A percentile compares a stretch with the other conserved stretches of the same genome.
Conservation (phyloP, 2,888 invertebrate species). For the Theodoxus fluviatilis region DNA sequence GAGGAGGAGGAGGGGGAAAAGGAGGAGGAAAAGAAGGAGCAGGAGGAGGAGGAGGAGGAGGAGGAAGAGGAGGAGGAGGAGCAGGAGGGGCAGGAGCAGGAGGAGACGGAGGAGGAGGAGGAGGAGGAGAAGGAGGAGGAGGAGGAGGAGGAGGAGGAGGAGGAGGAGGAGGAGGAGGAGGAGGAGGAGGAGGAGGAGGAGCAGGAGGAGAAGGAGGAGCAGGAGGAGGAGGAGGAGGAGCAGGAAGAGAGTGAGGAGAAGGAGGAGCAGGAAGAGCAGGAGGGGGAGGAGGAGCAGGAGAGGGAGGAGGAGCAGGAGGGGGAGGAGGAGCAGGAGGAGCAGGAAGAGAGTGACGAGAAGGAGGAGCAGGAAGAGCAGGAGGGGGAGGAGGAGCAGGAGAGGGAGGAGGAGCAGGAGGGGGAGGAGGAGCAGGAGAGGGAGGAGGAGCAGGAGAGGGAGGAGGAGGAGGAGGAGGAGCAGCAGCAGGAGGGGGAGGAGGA, state of each 20-base stretch:
- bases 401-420: neutral
- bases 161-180: constrained; percentile 22
- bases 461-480: neutral
- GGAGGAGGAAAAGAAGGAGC: too few species aligned
- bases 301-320: neutral
- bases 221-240: neutral
- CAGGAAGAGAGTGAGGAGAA: neutral
- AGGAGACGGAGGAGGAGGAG: neutral
- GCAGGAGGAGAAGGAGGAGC: neutral
- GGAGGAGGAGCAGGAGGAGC: neutral
- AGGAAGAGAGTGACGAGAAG: neutral
- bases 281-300: neutral
- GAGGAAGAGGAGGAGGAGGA: neutral
- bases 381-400: neutral
- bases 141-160: neutral
- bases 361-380: neutral
- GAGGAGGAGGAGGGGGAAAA: neutral
- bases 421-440: neutral
- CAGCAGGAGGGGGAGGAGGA: neutral
- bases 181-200: neutral
- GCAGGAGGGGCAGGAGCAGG: too few species aligned
- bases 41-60: neutral
- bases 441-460: neutral
- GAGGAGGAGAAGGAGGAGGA: neutral
- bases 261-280: neutral